Evolutionary conservation across 2,797 vertebrate genomes (phyloP).

Genomic region (Propithecus perrieri): DNA sequence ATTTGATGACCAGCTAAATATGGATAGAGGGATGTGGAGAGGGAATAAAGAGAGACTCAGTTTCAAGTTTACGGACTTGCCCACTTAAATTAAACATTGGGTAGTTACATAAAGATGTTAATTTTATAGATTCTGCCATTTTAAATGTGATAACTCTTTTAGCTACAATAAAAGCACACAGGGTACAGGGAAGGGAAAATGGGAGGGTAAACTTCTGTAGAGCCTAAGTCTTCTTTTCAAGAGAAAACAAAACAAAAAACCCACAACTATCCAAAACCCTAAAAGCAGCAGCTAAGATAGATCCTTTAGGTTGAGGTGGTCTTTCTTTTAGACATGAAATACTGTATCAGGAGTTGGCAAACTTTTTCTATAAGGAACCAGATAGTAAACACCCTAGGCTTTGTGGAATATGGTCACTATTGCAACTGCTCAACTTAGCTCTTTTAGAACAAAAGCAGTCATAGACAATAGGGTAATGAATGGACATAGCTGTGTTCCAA

Average conservation of each 20-base stretch:
- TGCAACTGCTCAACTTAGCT: neutral
- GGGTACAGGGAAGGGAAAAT: neutral
- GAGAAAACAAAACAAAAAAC: neutral
- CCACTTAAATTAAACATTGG: neutral
- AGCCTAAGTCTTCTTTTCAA: neutral
- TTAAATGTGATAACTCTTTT: neutral
- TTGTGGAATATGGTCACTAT: neutral
- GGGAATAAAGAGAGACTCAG: neutral
- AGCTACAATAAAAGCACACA: neutral
- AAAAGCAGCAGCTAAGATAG: neutral
- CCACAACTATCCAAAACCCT: neutral
- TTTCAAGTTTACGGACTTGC: neutral
- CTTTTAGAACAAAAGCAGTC: neutral
- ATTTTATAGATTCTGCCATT: conserved; percentile 17
- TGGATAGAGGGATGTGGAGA: neutral
- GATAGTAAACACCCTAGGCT: neutral
- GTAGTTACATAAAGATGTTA: neutral
- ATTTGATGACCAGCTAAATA: neutral
- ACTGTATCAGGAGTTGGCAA: neutral
- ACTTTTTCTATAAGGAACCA: neutral
- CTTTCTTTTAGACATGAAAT: neutral
- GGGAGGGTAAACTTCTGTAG: neutral
- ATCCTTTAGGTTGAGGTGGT: neutral
- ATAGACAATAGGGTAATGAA: neutral
- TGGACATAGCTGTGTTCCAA: neutral